Percentiles rank a stretch among this genome's conserved stretches.
These are phyloP conservation scores for Andrena dorsata DNA, from an alignment of 2,888 invertebrate species.

Conservation along the genomic window DNA sequence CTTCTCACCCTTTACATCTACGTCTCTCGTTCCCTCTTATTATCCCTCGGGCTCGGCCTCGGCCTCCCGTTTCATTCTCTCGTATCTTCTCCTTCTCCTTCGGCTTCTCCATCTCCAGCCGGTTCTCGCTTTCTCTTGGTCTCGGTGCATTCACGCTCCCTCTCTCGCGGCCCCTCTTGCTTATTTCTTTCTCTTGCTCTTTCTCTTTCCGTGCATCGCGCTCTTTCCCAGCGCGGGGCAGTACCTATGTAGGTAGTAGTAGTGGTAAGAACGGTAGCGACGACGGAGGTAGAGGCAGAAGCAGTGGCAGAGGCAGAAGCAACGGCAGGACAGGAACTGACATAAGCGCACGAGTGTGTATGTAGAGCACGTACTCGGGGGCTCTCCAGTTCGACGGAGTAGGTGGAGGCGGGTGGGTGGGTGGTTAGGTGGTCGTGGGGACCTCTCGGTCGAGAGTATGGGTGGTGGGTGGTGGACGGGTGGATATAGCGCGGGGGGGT, in stretches of 20 bases:
- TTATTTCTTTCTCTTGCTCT: slow-evolving; percentile 24
- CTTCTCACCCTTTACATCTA: slow-evolving; percentile 55
- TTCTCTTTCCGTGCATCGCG: slow-evolving; percentile 44
- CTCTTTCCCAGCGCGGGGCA: slow-evolving; percentile 58
- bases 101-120: not conserved
- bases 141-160: slow-evolving; percentile 24
- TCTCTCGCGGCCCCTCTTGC: slow-evolving; percentile 9
- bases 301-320: slow-evolving; percentile 62
- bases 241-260: slow-evolving; percentile 55
- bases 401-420: slow-evolving; percentile 71
- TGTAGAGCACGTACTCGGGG: slow-evolving; percentile 84
- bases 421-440: slow-evolving; percentile 71
- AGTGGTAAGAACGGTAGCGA: slow-evolving; percentile 63
- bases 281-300: slow-evolving; percentile 40
- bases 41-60: slow-evolving; percentile 51
- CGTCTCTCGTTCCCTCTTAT: slow-evolving; percentile 57
- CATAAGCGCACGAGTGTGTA: slow-evolving; percentile 82
- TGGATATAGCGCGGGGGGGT: slow-evolving; percentile 64
- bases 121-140: slow-evolving; percentile 10
- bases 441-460: slow-evolving; percentile 69
- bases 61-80: slow-evolving; percentile 25
- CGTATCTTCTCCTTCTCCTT: slow-evolving; percentile 41
- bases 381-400: slow-evolving; percentile 81
- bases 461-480: slow-evolving; percentile 66
- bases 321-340: slow-evolving; percentile 77